Evolutionary conservation across 1,140 invertebrate species (phyloP), one percentile per base, ranked within the genome.

Genomic region (Steinernema khuongi): DNA sequence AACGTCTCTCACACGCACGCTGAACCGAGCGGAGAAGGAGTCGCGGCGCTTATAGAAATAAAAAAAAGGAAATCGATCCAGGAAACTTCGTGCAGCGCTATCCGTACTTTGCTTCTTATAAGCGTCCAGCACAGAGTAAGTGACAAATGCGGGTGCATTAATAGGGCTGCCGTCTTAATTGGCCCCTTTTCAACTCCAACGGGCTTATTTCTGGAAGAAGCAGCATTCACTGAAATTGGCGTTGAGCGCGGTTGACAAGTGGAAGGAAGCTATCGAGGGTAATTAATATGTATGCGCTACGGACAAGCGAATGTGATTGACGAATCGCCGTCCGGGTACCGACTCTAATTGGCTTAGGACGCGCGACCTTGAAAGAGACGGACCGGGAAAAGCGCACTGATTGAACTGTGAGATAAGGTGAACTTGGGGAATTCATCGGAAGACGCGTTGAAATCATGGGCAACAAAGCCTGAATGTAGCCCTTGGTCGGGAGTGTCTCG

Each of bases 61-160:
- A 60, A 60, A 11, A 7, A 22, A 60, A 60, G 19, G 36, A 7
- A 26, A 60, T 60, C 50, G 50, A 60, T 60, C 22, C 50, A 22
- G 14, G 26, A 60, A 60, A 2, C 26, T 41, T n/a, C 36, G 36
- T 60, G 50, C 50, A 60, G 50, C 50, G 50, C 50, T 22, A 22
- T 60, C 22, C 26, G 50, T 60, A 60, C 50, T 60, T 60, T 60
- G 50, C 50, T 60, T 60, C 50, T n/a, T n/a, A 22, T 14, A 14
- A n/a, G 50, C 50, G 50, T 22, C 50, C 14, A 14, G 14, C 4
- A 60, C 50, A 22, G 11, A 14, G 50, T 60, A n/a, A 41, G 50
- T 60, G 50, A 60, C 50, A 60, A 60, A 60, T 60, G 50, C 50
- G 50, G 26, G 50, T 60, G 50, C 50, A 60, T 60, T 60, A 60